phyloP scores from a whole-genome alignment of 2,113 vertebrate genomes.

The Sitta europaea region DNA sequence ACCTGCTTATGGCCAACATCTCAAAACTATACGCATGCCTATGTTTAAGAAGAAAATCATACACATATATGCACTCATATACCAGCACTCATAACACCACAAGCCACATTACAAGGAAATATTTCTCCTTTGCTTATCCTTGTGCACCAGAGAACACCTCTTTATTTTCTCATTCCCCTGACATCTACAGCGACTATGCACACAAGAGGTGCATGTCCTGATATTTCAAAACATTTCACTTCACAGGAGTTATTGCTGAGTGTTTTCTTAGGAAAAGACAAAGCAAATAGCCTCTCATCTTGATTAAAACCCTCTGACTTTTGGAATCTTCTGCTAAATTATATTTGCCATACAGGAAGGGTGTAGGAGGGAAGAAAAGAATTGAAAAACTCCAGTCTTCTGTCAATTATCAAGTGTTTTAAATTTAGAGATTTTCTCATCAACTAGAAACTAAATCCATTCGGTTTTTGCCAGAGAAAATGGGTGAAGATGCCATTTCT shows the following conservation, averaged over 20 bases:
- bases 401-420: conserved; percentile 50
- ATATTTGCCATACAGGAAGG: conserved; percentile 31
- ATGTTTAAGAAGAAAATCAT: background rate
- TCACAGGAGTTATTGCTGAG: background rate
- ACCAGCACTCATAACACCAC: background rate
- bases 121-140: background rate
- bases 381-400: conserved; percentile 29
- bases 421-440: conserved; percentile 50
- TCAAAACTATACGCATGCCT: background rate
- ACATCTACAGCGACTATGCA: background rate
- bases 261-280: conserved; percentile 18
- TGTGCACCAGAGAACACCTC: background rate
- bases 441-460: conserved; percentile 46
- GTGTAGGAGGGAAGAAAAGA: conserved; percentile 18
- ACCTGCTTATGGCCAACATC: fast-evolving
- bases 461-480: conserved; percentile 38
- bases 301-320: conserved; percentile 24
- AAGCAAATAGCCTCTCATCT: background rate
- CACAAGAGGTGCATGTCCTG: background rate
- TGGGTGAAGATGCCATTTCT: conserved; percentile 50
- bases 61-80: background rate
- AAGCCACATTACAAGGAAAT: background rate
- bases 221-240: background rate
- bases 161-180: background rate
- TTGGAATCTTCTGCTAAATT: conserved; percentile 29